A percentile compares a stretch with the other conserved stretches of the same genome.
phyloP scores from a whole-genome alignment of 2,888 invertebrate species.

The Lepeophtheirus nordmannii region DNA sequence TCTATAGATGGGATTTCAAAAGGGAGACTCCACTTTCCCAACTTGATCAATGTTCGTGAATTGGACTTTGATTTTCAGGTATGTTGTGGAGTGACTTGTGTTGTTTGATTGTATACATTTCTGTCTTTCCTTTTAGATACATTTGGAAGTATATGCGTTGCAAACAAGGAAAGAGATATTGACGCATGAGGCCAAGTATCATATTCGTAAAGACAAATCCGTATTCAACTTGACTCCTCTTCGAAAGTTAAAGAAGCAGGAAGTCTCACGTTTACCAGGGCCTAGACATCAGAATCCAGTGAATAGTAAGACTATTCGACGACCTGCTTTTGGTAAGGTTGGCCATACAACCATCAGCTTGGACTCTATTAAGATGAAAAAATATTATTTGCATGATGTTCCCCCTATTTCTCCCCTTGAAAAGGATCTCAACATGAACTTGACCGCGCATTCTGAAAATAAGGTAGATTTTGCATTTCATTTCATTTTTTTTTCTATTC shows the following conservation, averaged over 20 bases:
- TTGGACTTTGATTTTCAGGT: constrained; percentile 50
- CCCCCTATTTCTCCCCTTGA: constrained; percentile 25
- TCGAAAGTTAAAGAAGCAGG: constrained; percentile 45
- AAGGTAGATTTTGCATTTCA: background rate
- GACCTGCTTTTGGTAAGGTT: constrained; percentile 65
- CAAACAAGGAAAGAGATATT: constrained; percentile 63
- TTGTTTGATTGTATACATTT: background rate
- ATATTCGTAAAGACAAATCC: constrained; percentile 49
- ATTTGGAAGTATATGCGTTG: constrained; percentile 55
- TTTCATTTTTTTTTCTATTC: too few relatives aligned
- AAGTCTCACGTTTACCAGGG: constrained; percentile 37
- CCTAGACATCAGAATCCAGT: constrained; percentile 6
- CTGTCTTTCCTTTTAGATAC: background rate
- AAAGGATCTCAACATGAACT: constrained; percentile 10
- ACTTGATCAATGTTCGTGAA: constrained; percentile 47
- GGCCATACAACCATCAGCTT: constrained; percentile 75
- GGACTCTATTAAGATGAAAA: constrained; percentile 57
- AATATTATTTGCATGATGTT: constrained; percentile 41
- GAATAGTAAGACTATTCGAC: constrained; percentile 47
- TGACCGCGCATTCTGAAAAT: constrained; percentile 18
- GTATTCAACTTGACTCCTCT: constrained; percentile 41
- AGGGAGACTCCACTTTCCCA: constrained; percentile 39
- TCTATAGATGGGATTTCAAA: constrained; percentile 26
- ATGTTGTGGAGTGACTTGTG: background rate
- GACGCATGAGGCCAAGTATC: constrained; percentile 75